phyloP scores from a whole-genome alignment of 1,140 invertebrate genomes.

The Grapholita molesta region DNA sequence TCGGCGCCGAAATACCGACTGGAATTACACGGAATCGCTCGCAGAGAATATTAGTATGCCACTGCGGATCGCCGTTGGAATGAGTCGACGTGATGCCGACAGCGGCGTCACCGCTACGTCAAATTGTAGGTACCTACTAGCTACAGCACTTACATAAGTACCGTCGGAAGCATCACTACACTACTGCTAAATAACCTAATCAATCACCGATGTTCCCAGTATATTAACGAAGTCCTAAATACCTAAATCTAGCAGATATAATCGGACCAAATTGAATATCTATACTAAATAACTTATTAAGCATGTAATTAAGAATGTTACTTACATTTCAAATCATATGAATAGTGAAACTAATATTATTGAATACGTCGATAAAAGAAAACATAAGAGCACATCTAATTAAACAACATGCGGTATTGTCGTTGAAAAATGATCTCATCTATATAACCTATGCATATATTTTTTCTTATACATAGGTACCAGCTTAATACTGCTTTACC shows the following conservation, averaged over 20 bases:
- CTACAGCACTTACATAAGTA: conserved; percentile 57
- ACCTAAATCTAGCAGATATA: too few relatives aligned
- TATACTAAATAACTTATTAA: too few relatives aligned
- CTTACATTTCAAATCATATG: too few relatives aligned
- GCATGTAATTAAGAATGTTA: too few relatives aligned
- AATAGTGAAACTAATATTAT: too few relatives aligned
- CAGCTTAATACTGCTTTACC: not conserved
- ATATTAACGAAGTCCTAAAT: not conserved
- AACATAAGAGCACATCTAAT: not conserved
- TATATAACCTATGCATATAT: not conserved
- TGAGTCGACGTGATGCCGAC: conserved; percentile 61
- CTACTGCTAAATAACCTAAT: conserved; percentile 14
- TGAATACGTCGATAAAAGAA: conserved; percentile 18
- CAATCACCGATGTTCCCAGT: too few relatives aligned
- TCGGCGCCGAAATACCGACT: conserved; percentile 54
- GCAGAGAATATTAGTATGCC: conserved; percentile 71
- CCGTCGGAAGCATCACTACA: conserved; percentile 40
- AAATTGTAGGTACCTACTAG: too few relatives aligned
- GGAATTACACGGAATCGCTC: conserved; percentile 69
- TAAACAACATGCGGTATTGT: not conserved
- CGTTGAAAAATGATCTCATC: not conserved
- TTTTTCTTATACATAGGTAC: not conserved
- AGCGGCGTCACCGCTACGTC: conserved; percentile 48
- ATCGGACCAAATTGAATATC: too few relatives aligned
- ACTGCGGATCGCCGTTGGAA: conserved; percentile 61